Conservation (phyloP, 2,888 invertebrate species). For the Hecatera dysodea region DNA sequence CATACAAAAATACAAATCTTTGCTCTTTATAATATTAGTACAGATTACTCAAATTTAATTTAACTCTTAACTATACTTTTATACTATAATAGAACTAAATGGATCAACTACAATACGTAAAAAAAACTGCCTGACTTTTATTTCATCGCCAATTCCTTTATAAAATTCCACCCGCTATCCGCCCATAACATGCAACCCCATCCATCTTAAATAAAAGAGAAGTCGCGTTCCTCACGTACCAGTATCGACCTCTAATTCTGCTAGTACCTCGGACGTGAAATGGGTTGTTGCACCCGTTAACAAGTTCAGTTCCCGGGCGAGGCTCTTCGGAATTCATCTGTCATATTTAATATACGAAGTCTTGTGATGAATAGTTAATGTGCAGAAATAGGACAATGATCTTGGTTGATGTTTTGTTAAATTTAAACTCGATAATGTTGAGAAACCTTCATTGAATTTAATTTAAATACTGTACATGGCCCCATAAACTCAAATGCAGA, state of each 20-base stretch:
- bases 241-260: conserved; percentile 70
- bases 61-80: too few relatives aligned
- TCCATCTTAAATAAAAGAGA: conserved; percentile 71
- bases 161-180: conserved; percentile 1
- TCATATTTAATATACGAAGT: conserved; percentile 56
- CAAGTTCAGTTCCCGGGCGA: conserved; percentile 66
- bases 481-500: too few relatives aligned
- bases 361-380: conserved; percentile 25
- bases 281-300: conserved; percentile 70
- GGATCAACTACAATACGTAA: too few relatives aligned
- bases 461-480: too few relatives aligned
- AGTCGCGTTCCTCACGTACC: conserved; percentile 70
- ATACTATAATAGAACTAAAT: too few relatives aligned
- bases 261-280: conserved; percentile 64
- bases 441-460: background rate
- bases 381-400: background rate
- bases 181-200: conserved; percentile 16
- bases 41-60: too few relatives aligned
- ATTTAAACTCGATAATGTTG: background rate
- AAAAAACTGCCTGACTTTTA: too few relatives aligned
- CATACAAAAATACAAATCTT: too few relatives aligned
- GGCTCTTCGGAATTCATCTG: conserved; percentile 57
- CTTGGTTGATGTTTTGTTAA: background rate
- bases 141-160: too few relatives aligned
- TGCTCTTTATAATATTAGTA: too few relatives aligned